These are phyloP conservation scores for Stercorarius parasiticus DNA, from an alignment of 2,113 vertebrate species.

Conservation along the genomic window DNA sequence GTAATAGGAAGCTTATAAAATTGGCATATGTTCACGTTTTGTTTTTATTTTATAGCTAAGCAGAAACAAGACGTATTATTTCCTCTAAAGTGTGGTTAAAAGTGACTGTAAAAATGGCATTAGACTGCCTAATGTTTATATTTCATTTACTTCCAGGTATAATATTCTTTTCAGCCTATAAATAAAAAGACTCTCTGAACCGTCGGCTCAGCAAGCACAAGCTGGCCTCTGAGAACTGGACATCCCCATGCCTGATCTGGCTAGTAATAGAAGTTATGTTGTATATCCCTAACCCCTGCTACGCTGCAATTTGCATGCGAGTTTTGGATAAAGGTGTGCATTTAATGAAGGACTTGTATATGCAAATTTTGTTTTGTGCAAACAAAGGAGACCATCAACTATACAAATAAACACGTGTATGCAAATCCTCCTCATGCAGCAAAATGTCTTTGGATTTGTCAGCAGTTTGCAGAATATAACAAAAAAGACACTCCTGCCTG, in stretches of 20 bases:
- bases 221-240: neutral
- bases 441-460: neutral
- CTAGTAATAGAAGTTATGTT: neutral
- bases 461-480: neutral
- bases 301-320: neutral
- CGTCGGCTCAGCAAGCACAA: neutral
- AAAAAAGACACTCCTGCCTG: neutral
- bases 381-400: neutral
- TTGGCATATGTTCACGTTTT: neutral
- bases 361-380: neutral
- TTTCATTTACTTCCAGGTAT: neutral
- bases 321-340: neutral
- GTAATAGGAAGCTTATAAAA: constrained; percentile 1
- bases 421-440: neutral
- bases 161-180: neutral
- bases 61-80: neutral
- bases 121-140: neutral
- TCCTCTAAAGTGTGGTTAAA: neutral
- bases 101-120: neutral
- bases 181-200: neutral
- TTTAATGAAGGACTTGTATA: neutral
- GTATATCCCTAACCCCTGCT: neutral
- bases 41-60: neutral
- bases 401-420: neutral
- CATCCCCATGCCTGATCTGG: neutral